Conservation (phyloP, 2,888 invertebrate species). For the Acrobasis repandana region DNA sequence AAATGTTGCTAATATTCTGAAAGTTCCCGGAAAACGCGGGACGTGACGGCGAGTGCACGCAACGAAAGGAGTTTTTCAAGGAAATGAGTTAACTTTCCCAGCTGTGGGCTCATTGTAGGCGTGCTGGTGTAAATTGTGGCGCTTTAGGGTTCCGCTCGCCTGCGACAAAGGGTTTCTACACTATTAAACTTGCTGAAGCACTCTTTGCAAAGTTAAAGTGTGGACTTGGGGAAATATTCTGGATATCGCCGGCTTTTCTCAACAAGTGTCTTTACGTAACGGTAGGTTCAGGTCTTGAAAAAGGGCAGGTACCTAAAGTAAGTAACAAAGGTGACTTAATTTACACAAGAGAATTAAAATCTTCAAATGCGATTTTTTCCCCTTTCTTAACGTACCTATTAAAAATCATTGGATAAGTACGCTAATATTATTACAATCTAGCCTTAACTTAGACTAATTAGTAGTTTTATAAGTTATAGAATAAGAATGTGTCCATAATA, state of each 20-base stretch:
- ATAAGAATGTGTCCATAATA: too few species aligned
- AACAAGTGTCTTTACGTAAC: neutral
- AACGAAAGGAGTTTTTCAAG: constrained; percentile 68
- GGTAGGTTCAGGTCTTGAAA: too few species aligned
- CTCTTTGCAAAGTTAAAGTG: constrained; percentile 11
- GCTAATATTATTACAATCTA: too few species aligned
- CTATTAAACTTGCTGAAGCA: constrained; percentile 15
- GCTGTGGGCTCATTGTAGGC: constrained; percentile 49
- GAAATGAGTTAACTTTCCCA: constrained; percentile 72
- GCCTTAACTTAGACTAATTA: too few species aligned
- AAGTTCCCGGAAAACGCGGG: constrained; percentile 54
- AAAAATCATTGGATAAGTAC: too few species aligned
- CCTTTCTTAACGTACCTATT: too few species aligned
- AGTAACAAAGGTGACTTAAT: too few species aligned
- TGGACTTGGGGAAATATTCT: constrained; percentile 7
- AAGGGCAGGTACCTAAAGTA: too few species aligned
- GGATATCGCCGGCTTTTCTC: neutral
- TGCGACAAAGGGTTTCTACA: constrained; percentile 15
- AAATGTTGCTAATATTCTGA: constrained; percentile 58
- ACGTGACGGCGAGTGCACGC: constrained; percentile 60
- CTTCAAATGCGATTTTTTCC: too few species aligned
- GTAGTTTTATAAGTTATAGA: too few species aligned
- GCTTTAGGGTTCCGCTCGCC: constrained; percentile 13
- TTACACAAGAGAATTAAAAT: too few species aligned
- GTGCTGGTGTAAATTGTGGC: constrained; percentile 31